These are phyloP conservation scores for Coturnix japonica DNA, from an alignment of 2,113 vertebrate species.

Conservation along the genomic window DNA sequence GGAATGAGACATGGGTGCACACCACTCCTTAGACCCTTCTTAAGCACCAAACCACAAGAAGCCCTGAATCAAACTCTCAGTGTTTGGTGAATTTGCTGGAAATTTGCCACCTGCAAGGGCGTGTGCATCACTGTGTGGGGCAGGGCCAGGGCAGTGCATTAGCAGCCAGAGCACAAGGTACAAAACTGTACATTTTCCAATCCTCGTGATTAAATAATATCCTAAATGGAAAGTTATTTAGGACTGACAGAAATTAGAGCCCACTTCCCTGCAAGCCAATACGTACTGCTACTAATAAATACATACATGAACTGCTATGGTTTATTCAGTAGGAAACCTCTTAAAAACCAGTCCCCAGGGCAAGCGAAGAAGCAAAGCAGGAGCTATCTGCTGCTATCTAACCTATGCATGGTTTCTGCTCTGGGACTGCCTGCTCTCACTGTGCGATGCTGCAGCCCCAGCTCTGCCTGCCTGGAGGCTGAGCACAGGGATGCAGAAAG, in stretches of 20 bases:
- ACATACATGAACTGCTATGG: background rate
- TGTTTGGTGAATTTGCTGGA: background rate
- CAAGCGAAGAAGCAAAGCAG: background rate
- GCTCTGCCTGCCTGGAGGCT: background rate
- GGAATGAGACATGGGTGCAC: too few species aligned
- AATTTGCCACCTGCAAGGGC: background rate
- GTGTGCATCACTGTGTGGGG: accelerated
- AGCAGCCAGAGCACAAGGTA: background rate
- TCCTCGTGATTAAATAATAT: background rate
- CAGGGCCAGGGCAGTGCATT: background rate
- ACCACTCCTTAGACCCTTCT: background rate
- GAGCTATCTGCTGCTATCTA: background rate
- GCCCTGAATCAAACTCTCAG: background rate
- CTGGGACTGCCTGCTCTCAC: background rate
- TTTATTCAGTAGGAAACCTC: background rate
- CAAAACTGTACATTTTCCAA: background rate
- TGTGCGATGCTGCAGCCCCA: background rate
- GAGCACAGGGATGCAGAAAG: background rate
- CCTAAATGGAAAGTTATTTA: background rate
- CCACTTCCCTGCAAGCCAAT: background rate
- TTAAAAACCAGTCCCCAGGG: background rate
- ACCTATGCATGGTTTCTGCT: background rate
- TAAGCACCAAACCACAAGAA: background rate
- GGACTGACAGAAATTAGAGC: background rate
- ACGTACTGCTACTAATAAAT: background rate